Base-by-base conservation (phyloP, 2,797 vertebrate species). In the Okamejei kenojei region DNA sequence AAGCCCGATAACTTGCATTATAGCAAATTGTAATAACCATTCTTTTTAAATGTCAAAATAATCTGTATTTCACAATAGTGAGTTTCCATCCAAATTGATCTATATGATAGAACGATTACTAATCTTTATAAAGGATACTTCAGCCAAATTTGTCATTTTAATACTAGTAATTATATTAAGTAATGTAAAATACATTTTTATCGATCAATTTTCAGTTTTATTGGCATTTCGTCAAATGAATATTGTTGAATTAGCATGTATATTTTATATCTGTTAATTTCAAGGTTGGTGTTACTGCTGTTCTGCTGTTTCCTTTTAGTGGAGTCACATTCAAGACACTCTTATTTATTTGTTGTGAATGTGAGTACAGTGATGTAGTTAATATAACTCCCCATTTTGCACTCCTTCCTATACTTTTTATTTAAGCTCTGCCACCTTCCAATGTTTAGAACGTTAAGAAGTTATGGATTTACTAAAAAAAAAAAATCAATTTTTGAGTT, bases 271-370 rank as follows among this genome's bases (percentile, higher is more conserved):
- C 54, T 92, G 38, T 54, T 92, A 98, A 98, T 97, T 97, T 96
- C 97, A 97, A 94, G 97, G 96, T 97, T 97, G 97, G 73, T 93
- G 95, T 96, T 95, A 95, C 94, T 98, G 97, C 97, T 98, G 97
- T 98, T 98, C 96, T 98, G 97, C 97, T 97, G 97, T 98, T 96
- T 97, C 97, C 97, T 97, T 98, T 97, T 98, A 98, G 98, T 98
- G 97, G 97, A 98, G 97, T 98, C 98, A 98, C 97, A 98, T 98
- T 97, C 97, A 97, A 98, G 98, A 97, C 97, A 98, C 97, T 98
- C 97, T 98, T 98, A 97, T 97, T 97, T 97, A 96, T 98, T 97
- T 98, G 97, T 98, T 98, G 97, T 98, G 97, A 97, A 98, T 99
- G 98, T 98, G 97, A 98, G 97, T 98, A 98, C 98, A 97, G 97